Evolutionary conservation across 2,797 vertebrate genomes (phyloP).

Genomic region (Pristis pectinata): DNA sequence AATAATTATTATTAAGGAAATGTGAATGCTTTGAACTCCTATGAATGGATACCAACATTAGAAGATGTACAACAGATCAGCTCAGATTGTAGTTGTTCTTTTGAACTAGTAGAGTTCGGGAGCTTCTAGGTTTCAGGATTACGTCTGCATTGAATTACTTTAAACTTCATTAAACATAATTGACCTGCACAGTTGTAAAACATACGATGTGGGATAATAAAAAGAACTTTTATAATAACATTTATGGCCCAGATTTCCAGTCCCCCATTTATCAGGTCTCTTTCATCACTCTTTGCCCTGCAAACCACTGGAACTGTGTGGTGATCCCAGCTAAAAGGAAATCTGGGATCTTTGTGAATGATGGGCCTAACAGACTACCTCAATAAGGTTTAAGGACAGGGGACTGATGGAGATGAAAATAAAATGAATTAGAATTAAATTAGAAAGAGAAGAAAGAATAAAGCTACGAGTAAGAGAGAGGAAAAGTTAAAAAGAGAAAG

Average conservation of each 20-base stretch:
- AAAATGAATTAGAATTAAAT: background rate
- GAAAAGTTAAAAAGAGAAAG: background rate
- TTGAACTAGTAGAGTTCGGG: background rate
- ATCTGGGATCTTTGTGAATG: background rate
- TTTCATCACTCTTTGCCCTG: too few relatives aligned
- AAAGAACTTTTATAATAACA: background rate
- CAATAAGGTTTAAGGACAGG: background rate
- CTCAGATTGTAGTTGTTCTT: background rate
- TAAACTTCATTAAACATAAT: background rate
- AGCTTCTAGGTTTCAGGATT: background rate
- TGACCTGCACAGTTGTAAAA: background rate
- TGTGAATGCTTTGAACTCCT: background rate
- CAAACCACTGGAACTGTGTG: background rate
- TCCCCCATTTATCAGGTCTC: background rate
- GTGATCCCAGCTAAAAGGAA: background rate
- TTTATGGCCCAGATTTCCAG: background rate
- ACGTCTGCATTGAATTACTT: background rate
- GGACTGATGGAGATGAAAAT: background rate
- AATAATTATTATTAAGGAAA: too few relatives aligned
- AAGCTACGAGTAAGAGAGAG: background rate
- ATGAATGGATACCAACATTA: background rate
- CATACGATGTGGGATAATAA: background rate
- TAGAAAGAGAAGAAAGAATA: background rate
- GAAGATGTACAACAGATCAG: background rate
- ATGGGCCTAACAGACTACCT: background rate